phyloP scores from a whole-genome alignment of 2,888 invertebrate species.

The Drosophila flavopinicola region DNA sequence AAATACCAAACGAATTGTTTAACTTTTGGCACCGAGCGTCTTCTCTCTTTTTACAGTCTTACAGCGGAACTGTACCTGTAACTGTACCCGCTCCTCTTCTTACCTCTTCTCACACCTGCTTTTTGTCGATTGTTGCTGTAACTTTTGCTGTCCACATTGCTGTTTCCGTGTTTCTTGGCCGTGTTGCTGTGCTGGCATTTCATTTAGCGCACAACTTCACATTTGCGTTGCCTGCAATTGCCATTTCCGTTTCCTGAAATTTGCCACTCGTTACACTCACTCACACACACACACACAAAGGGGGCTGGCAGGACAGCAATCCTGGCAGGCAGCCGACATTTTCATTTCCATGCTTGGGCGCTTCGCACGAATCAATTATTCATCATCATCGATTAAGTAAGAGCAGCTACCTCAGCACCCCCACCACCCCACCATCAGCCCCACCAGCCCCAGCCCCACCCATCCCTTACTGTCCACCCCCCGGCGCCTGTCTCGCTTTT shows the following conservation, averaged over 20 bases:
- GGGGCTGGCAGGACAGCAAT: slow-evolving; percentile 30
- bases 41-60: background rate
- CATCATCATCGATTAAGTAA: slow-evolving; percentile 78
- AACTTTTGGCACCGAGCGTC: slow-evolving; percentile 33
- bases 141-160: slow-evolving; percentile 47
- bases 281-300: slow-evolving; percentile 16
- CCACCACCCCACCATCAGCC: background rate
- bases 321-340: slow-evolving; percentile 62
- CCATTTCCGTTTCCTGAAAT: slow-evolving; percentile 76
- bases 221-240: slow-evolving; percentile 75
- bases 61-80: slow-evolving; percentile 1
- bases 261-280: slow-evolving; percentile 72
- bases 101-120: background rate
- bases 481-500: slow-evolving; percentile 54
- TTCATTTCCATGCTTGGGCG: slow-evolving; percentile 79
- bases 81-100: background rate
- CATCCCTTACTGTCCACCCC: background rate
- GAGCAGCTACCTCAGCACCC: slow-evolving; percentile 46
- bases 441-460: background rate
- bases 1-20: slow-evolving; percentile 65
- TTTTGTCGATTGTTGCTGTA: slow-evolving; percentile 24
- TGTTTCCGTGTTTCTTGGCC: slow-evolving; percentile 67
- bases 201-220: slow-evolving; percentile 78
- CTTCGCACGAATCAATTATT: slow-evolving; percentile 78
- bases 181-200: slow-evolving; percentile 77